Evolutionary conservation across 2,797 vertebrate genomes (phyloP).

Genomic region (Cuniculus paca): DNA sequence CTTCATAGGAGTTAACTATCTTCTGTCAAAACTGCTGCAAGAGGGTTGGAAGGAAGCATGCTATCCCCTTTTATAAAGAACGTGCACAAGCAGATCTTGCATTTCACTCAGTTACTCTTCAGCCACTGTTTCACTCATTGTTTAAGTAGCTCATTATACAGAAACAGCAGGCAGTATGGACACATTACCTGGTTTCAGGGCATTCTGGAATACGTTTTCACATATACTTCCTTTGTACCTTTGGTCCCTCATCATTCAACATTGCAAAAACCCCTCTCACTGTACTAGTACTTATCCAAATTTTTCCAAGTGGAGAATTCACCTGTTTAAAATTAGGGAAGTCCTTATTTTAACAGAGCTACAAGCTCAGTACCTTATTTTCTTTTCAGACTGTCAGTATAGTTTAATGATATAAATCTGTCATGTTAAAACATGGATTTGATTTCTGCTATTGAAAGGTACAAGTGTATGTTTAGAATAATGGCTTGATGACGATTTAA

Average conservation of each 20-base stretch:
- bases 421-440: neutral
- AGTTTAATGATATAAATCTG: conserved; percentile 22
- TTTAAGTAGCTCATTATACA: neutral
- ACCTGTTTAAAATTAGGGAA: neutral
- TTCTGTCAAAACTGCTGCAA: neutral
- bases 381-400: conserved; percentile 34
- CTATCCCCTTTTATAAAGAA: neutral
- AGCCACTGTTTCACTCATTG: neutral
- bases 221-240: neutral
- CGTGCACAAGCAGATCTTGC: too few relatives aligned
- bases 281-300: neutral
- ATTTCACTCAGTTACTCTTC: neutral
- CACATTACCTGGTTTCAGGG: neutral
- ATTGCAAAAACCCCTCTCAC: neutral
- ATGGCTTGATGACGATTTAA: neutral
- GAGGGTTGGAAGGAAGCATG: neutral
- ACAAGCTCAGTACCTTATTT: neutral
- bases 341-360: neutral
- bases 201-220: neutral
- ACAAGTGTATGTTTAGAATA: neutral
- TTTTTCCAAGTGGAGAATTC: conserved; percentile 31
- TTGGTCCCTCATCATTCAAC: neutral
- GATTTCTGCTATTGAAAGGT: neutral
- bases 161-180: neutral
- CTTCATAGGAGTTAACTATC: neutral